These are phyloP conservation scores for Pipistrellus kuhlii DNA, from an alignment of 2,797 vertebrate genomes.

Conservation along the genomic window DNA sequence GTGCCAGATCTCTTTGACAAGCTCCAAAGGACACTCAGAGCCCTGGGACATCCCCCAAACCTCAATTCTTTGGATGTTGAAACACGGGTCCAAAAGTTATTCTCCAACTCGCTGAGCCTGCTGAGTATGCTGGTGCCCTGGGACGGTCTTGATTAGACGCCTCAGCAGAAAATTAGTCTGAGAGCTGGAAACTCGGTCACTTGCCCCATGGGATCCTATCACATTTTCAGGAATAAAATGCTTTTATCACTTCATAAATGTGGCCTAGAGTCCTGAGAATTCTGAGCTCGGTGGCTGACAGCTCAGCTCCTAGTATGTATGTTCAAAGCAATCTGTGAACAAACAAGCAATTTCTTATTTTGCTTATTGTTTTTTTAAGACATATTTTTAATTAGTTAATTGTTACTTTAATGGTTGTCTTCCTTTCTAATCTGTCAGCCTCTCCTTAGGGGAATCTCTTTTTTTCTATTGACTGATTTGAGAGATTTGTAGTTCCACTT, in stretches of 20 bases:
- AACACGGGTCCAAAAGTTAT: conserved; percentile 66
- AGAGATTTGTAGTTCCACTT: not conserved
- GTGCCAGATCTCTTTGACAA: conserved; percentile 3
- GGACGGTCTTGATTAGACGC: not conserved
- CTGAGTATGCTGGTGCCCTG: not conserved
- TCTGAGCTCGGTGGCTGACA: not conserved
- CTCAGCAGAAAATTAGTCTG: conserved; percentile 39
- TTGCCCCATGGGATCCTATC: not conserved
- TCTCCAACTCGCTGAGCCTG: not conserved
- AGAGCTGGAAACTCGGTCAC: not conserved
- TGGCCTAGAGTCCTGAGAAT: not conserved
- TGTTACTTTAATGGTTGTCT: not conserved
- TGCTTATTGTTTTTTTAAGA: not conserved
- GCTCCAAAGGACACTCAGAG: conserved; percentile 38
- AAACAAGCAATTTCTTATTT: not conserved
- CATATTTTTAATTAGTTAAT: not conserved
- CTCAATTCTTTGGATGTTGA: conserved; percentile 42
- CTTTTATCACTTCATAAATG: not conserved
- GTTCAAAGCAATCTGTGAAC: not conserved
- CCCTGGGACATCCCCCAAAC: conserved; percentile 5
- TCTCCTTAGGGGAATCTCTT: not conserved
- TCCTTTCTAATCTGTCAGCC: not conserved
- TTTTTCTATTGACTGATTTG: not conserved
- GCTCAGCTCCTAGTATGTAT: not conserved
- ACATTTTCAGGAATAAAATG: not conserved